Evolutionary conservation across 2,888 invertebrate genomes (phyloP), one percentile per base, ranked within the genome.

Genomic region (Gryllus longicercus): DNA sequence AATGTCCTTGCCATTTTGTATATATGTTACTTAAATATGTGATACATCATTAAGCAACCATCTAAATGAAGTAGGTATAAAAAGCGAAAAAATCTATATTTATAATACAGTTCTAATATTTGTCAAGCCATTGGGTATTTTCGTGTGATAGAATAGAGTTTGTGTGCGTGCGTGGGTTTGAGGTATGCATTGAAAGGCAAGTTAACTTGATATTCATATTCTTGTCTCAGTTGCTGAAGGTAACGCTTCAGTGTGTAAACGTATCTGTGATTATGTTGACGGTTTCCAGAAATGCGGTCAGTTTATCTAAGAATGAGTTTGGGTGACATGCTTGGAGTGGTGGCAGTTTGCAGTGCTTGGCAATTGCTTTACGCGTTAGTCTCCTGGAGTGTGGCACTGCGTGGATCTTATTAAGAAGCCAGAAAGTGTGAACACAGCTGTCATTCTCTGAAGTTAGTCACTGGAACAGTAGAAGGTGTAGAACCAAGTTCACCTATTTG

Each of bases 1-100:
- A 63, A 63, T 63, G n/a, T 63, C 63, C n/a, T 63, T 63, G 63
- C 63, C 63, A 63, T 63, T 38, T 38, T 63, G 63, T 63, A 63
- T 63, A 63, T 63, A 63, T 63, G 63, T 63, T 63, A 63, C 63
- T 63, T 63, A 63, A 63, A 63, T 63, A 63, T 63, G 63, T 63
- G 63, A 63, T 63, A 63, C 14, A 63, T 18, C 14, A 14, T 38
- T 38, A 38, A 63, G 14, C 16, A 63, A 63, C 12, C 63, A 63
- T 63, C n/a, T 18, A 63, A 18, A 63, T 63, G 63, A 63, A 63
- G 63, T 63, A 63, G 63, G 63, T 63, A 18, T 18, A 63, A 63
- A 63, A 63, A 18, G 63, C 12, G 63, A n/a, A 63, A 63, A 63
- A 63, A 18, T 63, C 63, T 63, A 63, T 63, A 63, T 63, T 63